These are phyloP conservation scores for Thymallus thymallus DNA, from an alignment of 2,113 vertebrate species.

Conservation along the genomic window DNA sequence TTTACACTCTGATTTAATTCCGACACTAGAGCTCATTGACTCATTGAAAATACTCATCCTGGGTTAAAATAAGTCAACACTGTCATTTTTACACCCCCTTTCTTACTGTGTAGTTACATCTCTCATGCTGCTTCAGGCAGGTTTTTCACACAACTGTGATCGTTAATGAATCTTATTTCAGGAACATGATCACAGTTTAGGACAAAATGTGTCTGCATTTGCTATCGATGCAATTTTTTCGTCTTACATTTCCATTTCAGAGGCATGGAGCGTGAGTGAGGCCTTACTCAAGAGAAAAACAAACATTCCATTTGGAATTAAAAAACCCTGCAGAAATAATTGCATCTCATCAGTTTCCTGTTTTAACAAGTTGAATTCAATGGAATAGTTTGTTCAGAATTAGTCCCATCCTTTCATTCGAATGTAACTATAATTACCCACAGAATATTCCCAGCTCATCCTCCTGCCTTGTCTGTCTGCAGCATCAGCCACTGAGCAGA, in stretches of 20 bases:
- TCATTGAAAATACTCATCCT: no score
- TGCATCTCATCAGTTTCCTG: conserved; percentile 66
- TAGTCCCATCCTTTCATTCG: conserved; percentile 53
- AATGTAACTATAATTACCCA: conserved; percentile 64
- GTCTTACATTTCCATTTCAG: neutral
- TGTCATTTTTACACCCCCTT: no score
- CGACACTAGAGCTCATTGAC: no score
- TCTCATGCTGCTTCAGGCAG: no score
- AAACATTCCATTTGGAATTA: conserved; percentile 68
- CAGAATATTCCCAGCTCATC: conserved; percentile 64
- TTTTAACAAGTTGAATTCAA: conserved; percentile 57
- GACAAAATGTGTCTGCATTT: no score
- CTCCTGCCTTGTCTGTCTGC: conserved; percentile 65
- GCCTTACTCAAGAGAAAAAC: conserved; percentile 46
- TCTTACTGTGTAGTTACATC: no score
- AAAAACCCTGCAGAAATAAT: conserved; percentile 49
- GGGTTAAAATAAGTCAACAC: no score
- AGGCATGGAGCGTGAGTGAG: conserved; percentile 54
- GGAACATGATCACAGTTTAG: no score
- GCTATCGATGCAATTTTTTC: no score
- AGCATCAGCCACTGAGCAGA: conserved; percentile 64
- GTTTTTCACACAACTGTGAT: no score
- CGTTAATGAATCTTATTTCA: no score
- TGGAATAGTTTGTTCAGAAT: conserved; percentile 52
- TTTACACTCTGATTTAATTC: no score